These are phyloP conservation scores for Pachyuromys duprasi DNA, from an alignment of 2,797 vertebrate species.

Conservation along the genomic window DNA sequence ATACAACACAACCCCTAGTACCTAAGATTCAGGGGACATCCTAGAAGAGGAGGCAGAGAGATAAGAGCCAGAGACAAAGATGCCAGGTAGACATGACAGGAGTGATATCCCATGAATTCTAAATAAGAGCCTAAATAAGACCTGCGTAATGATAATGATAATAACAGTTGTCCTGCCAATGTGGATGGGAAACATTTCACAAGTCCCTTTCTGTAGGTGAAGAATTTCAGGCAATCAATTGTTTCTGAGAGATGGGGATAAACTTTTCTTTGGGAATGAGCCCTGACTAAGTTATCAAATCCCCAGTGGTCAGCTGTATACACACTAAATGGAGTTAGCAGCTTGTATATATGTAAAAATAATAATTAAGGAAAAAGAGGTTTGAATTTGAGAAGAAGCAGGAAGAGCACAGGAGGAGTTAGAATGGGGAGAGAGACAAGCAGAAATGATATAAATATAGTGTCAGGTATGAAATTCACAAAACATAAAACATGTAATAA, in stretches of 20 bases:
- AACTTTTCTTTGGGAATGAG: not conserved
- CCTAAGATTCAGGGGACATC: not conserved
- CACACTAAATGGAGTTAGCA: not conserved
- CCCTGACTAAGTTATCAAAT: not conserved
- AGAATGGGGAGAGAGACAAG: not conserved
- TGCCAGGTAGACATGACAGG: not conserved
- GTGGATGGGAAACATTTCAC: not conserved
- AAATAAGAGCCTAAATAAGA: not conserved
- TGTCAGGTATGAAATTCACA: not conserved
- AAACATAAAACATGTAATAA: not conserved
- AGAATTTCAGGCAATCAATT: not conserved
- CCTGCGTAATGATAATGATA: not conserved
- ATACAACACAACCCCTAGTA: not conserved
- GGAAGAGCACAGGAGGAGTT: not conserved
- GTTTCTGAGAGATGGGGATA: not conserved
- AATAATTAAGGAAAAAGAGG: not conserved
- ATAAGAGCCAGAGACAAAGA: not conserved
- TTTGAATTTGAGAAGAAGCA: not conserved
- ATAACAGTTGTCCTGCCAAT: not conserved
- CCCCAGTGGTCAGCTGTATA: not conserved
- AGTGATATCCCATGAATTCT: not conserved
- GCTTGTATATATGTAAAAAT: not conserved
- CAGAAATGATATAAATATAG: not conserved
- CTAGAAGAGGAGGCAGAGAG: not conserved
- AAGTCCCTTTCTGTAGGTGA: not conserved